Evolutionary conservation across 2,797 vertebrate genomes (phyloP).

Genomic region (Cynodonichthys magdalenae): DNA sequence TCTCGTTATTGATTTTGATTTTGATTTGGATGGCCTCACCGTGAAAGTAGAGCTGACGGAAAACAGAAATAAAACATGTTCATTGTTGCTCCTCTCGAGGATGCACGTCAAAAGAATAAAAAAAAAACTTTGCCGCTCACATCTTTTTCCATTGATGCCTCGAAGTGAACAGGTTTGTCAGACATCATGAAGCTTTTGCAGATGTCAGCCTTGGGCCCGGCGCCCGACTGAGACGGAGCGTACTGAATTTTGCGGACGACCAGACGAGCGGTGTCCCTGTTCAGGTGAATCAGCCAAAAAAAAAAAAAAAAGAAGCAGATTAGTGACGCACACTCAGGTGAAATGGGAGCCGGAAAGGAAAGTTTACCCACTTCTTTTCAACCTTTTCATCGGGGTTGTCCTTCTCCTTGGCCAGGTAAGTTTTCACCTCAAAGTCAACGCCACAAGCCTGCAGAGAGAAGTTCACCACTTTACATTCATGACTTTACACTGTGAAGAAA

Average conservation of each 20-base stretch:
- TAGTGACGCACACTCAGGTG: too few relatives aligned
- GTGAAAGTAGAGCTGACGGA: slow-evolving; percentile 87
- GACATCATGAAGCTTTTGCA: slow-evolving; percentile 93
- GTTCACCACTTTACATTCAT: too few relatives aligned
- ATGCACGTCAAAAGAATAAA: not conserved
- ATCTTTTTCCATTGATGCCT: slow-evolving; percentile 87
- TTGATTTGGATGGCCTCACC: slow-evolving; percentile 85
- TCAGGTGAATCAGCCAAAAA: not conserved
- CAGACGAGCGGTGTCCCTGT: slow-evolving; percentile 88
- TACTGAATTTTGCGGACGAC: slow-evolving; percentile 91
- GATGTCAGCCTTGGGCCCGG: slow-evolving; percentile 82
- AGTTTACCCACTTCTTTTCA: slow-evolving; percentile 83
- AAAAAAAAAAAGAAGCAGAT: too few relatives aligned
- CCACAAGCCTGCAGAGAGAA: slow-evolving; percentile 83
- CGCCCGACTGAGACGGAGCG: slow-evolving; percentile 74
- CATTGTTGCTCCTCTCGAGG: not conserved
- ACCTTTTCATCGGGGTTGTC: slow-evolving; percentile 87
- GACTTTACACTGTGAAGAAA: not conserved
- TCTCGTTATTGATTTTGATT: slow-evolving; percentile 89
- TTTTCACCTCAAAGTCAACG: slow-evolving; percentile 91
- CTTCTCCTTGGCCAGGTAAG: slow-evolving; percentile 81
- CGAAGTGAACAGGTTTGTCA: slow-evolving; percentile 88
- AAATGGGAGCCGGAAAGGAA: not conserved
- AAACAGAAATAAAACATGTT: not conserved
- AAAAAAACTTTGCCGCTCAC: slow-evolving; percentile 59